Evolutionary conservation across 2,797 vertebrate genomes (phyloP).

Genomic region (Chiloscyllium punctatum): DNA sequence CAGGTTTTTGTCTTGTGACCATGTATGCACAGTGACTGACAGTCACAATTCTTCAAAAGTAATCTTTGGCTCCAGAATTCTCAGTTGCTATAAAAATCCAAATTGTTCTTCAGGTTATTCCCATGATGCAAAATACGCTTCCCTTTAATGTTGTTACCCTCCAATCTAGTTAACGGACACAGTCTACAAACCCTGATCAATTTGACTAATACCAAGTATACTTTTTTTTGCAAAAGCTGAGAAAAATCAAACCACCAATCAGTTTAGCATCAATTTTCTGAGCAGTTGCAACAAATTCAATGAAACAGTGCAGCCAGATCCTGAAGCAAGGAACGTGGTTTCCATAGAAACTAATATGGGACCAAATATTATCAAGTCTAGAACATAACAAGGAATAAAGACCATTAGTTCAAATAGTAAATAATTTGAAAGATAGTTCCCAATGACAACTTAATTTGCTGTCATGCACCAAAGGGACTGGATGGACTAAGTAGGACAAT

Average conservation of each 20-base stretch:
- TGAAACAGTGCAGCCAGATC: constrained; percentile 42
- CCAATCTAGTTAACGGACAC: neutral
- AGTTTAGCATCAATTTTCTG: neutral
- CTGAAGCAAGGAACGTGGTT: constrained; percentile 40
- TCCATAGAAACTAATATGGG: constrained; percentile 45
- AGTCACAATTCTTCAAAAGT: neutral
- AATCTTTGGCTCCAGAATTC: neutral
- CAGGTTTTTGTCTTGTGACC: neutral
- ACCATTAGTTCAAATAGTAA: neutral
- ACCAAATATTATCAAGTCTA: constrained; percentile 40
- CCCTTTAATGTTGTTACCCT: neutral
- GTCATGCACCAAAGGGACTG: neutral
- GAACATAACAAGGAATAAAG: constrained; percentile 37
- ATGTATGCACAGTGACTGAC: neutral
- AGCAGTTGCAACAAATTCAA: constrained; percentile 36
- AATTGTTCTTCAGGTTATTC: neutral
- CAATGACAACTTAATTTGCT: constrained; percentile 8
- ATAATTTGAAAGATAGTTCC: constrained; percentile 21
- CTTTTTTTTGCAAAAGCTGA: neutral
- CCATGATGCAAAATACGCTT: neutral
- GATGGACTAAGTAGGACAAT: neutral
- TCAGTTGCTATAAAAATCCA: neutral
- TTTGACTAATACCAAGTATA: neutral
- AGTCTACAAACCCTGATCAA: neutral
- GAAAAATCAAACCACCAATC: neutral